Base-by-base conservation (phyloP, 2,113 vertebrate genomes). In the Tor tambroides region DNA sequence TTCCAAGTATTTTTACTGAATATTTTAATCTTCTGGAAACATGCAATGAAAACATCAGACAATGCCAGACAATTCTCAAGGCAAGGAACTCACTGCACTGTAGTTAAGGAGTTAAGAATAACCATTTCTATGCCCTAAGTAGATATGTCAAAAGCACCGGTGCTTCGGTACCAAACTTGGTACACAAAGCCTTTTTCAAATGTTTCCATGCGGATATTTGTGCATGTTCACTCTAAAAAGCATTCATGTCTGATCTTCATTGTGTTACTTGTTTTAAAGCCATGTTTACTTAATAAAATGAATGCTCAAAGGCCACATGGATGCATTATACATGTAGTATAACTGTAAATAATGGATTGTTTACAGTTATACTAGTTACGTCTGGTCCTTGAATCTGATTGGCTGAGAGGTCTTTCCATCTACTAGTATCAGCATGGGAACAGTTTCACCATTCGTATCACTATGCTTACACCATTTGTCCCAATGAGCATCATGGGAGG, bases 1-100 rank as follows among this genome's bases (percentile, higher is more conserved):
- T 89, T 91, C 89, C 89, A 86, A 83, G 35, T 76, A 38, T 74
- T 71, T 84, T 8, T 28, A 28, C 65, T 46, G 15, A 56, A 78
- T 51, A 2, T 83, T 49, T 81, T 23, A n/a, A 83, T 83, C 51
- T 51, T 26, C 56, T 2, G 30, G 43, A 23, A 46, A 46, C 75
- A 19, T 56, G 15, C 6, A 71, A 17, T 54, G 5, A 51, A 69
- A 30, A 74, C 26, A 65, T 79, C 28, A 65, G 19, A 84, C 84
- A 89, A 88, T 89, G 88, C 90, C 88, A 88, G 87, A 85, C 85
- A 87, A 88, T 41, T 71, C 15, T 30, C 30, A 32, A 19, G 46
- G 4, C 46, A 54, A 54, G 46, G 43, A 78, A 30, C 30, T 30
- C 1, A 17, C 1, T 46, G 5, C 14, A 75, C 72, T 75, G 12